Base-by-base conservation (phyloP, 2,113 vertebrate genomes). In the Ctenodactylus gundi region DNA sequence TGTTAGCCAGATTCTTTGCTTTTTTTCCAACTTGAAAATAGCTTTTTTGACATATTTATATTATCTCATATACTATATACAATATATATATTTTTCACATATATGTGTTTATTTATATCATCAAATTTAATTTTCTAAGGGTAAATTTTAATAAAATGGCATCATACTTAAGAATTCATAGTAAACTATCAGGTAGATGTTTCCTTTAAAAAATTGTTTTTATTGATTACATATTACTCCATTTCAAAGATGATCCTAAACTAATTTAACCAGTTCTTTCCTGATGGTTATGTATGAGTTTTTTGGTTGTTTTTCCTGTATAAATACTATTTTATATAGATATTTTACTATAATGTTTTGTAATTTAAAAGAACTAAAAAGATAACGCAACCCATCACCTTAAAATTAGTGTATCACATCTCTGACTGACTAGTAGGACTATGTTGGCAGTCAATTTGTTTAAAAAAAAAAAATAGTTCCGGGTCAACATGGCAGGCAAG, bases 71-170 rank as follows among this genome's bases (percentile, higher is more conserved):
- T 41, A 18, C 31, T 77, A 55, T 2, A 64, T 86, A 31, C 51
- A 41, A 34, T 73, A 18, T 68, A 68, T 39, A 11, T 46, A 84
- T 88, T n/a, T 20, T 21, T 21, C 6, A n/a, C n/a, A 23, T 60
- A 27, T 41, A 75, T 51, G 20, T 46, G 72, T 70, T 4, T 80
- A 78, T 46, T 88, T 88, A 39, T 2, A 78, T 93, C 44, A 8
- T 86, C 46, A 44, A 85, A 85, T 73, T 65, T 82, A 89, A 75
- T 90, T 94, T 94, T 89, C 55, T 53, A 88, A 92, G 90, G 87
- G 10, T 62, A 89, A 85, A 36, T 94, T 83, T 90, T 95, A 44
- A 93, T 84, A 62, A 87, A 87, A n/a, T 94, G 23, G 41, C 25
- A 75, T 77, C 49, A 49, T 51, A 90, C 65, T 78, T 87, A 88